These are phyloP conservation scores for Microchrysa polita DNA, from an alignment of 2,888 invertebrate genomes.

Conservation along the genomic window DNA sequence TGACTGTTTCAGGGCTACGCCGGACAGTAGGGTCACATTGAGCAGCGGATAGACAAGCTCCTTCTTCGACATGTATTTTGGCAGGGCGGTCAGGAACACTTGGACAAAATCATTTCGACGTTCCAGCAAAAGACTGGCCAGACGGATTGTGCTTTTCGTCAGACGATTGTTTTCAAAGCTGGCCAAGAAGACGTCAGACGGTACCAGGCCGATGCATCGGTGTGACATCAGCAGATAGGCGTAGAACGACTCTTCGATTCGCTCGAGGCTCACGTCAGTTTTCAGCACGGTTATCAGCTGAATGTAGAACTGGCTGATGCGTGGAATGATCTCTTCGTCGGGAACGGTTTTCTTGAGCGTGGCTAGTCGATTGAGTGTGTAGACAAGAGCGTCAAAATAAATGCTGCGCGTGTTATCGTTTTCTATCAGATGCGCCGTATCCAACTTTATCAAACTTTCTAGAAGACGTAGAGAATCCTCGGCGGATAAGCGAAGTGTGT, in stretches of 20 bases:
- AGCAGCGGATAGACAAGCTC: constrained; percentile 73
- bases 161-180: constrained; percentile 67
- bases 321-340: constrained; percentile 60
- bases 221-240: constrained; percentile 72
- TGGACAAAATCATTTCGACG: constrained; percentile 54
- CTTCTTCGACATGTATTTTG: constrained; percentile 68
- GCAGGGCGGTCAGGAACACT: constrained; percentile 54
- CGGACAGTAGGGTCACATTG: constrained; percentile 65
- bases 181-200: constrained; percentile 67
- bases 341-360: constrained; percentile 56
- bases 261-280: constrained; percentile 65
- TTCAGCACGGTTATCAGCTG: constrained; percentile 64
- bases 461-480: constrained; percentile 58
- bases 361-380: constrained; percentile 66
- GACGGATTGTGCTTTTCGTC: constrained; percentile 68
- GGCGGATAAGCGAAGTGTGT: constrained; percentile 56
- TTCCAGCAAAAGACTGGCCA: constrained; percentile 70
- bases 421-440: constrained; percentile 59
- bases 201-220: constrained; percentile 67
- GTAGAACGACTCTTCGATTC: constrained; percentile 68
- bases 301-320: constrained; percentile 65
- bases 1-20: constrained; percentile 59
- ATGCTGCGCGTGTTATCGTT: constrained; percentile 60
- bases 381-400: constrained; percentile 66
- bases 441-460: constrained; percentile 59